Conservation (phyloP, 2,888 invertebrate genomes). For the Ennomos fuscantarius region DNA sequence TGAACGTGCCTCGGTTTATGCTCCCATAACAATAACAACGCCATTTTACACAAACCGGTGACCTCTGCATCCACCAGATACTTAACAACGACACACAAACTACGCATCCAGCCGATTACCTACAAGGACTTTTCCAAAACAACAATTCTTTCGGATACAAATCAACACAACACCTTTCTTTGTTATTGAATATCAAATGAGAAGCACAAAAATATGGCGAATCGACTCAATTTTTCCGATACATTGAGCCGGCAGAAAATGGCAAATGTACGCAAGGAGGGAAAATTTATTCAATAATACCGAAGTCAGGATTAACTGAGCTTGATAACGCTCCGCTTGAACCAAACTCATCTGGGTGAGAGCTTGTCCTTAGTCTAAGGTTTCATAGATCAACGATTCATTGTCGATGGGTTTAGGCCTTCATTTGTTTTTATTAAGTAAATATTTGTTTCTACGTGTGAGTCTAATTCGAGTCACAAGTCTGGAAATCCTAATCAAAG, state of each 20-base stretch:
- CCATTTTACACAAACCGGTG: slow-evolving; percentile 47
- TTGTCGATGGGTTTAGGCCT: slow-evolving; percentile 9
- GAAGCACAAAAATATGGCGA: slow-evolving; percentile 41
- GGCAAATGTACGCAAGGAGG: slow-evolving; percentile 60
- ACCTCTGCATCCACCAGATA: slow-evolving; percentile 40
- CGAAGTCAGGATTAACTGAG: slow-evolving; percentile 75
- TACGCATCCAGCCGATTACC: neutral
- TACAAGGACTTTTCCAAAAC: slow-evolving; percentile 39
- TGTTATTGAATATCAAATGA: slow-evolving; percentile 45
- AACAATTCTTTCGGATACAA: slow-evolving; percentile 44
- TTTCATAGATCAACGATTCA: slow-evolving; percentile 56
- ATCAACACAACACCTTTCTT: slow-evolving; percentile 33
- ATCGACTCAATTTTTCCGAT: slow-evolving; percentile 63
- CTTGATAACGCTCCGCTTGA: slow-evolving; percentile 73
- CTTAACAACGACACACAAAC: slow-evolving; percentile 47
- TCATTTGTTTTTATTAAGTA: neutral
- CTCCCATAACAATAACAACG: slow-evolving; percentile 62
- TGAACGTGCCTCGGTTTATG: slow-evolving; percentile 58
- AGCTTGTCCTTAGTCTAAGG: slow-evolving; percentile 63
- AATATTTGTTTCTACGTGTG: slow-evolving; percentile 39
- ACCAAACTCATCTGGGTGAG: slow-evolving; percentile 63
- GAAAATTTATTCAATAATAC: slow-evolving; percentile 78
- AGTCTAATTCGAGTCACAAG: slow-evolving; percentile 41
- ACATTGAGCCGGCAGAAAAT: slow-evolving; percentile 56
- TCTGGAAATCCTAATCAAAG: slow-evolving; percentile 35